Percentiles rank a stretch among this genome's conserved stretches.
These are phyloP conservation scores for Phyto melanocephala DNA, from an alignment of 2,888 invertebrate genomes.

Conservation along the genomic window DNA sequence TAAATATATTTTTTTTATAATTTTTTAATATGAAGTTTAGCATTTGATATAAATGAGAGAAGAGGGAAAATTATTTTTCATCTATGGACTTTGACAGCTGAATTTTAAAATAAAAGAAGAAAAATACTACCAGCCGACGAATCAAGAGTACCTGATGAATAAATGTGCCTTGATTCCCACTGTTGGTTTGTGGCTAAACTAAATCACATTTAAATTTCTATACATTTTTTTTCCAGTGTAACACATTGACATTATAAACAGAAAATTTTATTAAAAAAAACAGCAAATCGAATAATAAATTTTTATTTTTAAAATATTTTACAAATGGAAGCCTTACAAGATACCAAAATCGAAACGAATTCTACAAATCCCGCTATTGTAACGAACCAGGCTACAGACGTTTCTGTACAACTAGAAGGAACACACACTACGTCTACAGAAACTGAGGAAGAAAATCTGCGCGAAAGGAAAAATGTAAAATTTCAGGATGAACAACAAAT, in stretches of 20 bases:
- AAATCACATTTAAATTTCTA: too few species aligned
- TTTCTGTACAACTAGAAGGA: slow-evolving; percentile 45
- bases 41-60: too few species aligned
- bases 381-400: not conserved
- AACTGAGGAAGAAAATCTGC: slow-evolving; percentile 35
- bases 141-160: too few species aligned
- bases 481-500: slow-evolving; percentile 22
- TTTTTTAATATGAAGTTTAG: too few species aligned
- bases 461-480: slow-evolving; percentile 13
- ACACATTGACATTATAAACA: not conserved
- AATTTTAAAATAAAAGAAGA: too few species aligned
- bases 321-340: slow-evolving; percentile 30
- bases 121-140: too few species aligned
- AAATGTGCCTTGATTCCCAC: too few species aligned
- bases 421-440: slow-evolving; percentile 57
- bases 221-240: slow-evolving; percentile 17
- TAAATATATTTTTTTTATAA: too few species aligned
- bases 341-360: not conserved
- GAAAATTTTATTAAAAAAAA: not conserved
- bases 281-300: not conserved
- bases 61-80: too few species aligned
- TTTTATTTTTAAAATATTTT: not conserved
- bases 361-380: not conserved
- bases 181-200: too few species aligned
- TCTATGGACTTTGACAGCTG: too few species aligned